Percentiles rank a stretch among this genome's conserved stretches.
Conservation (phyloP, 2,797 vertebrate genomes). For the Melanotaenia pygmaea region DNA sequence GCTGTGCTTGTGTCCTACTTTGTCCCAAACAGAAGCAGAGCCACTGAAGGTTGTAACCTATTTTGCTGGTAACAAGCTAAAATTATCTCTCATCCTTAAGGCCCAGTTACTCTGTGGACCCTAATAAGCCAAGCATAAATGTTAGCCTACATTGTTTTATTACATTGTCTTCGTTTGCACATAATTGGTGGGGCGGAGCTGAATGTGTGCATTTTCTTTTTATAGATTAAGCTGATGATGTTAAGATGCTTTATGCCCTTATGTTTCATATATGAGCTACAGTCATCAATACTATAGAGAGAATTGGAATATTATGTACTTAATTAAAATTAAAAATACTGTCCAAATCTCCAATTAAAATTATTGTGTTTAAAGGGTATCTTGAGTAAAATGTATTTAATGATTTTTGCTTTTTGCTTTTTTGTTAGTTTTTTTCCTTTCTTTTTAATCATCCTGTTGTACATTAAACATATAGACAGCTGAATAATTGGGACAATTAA, state of each 20-base stretch:
- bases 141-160: slow-evolving; percentile 56
- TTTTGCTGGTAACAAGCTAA: slow-evolving; percentile 74
- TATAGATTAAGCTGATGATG: background rate
- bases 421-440: background rate
- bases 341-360: background rate
- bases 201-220: background rate
- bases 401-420: background rate
- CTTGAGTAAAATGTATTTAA: background rate
- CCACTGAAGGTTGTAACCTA: slow-evolving; percentile 74
- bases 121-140: slow-evolving; percentile 72
- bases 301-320: background rate
- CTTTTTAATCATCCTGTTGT: background rate
- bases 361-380: background rate
- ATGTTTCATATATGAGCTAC: slow-evolving; percentile 2
- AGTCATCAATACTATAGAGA: background rate
- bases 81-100: slow-evolving; percentile 72
- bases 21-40: slow-evolving; percentile 48
- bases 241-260: background rate
- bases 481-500: background rate
- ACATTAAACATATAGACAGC: background rate
- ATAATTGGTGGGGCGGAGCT: background rate
- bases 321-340: background rate
- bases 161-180: slow-evolving; percentile 33
- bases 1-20: slow-evolving; percentile 64
- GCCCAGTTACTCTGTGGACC: slow-evolving; percentile 54